A percentile compares a stretch with the other conserved stretches of the same genome.
Evolutionary conservation across 2,797 vertebrate genomes (phyloP).

Genomic region (Molossus molossus): DNA sequence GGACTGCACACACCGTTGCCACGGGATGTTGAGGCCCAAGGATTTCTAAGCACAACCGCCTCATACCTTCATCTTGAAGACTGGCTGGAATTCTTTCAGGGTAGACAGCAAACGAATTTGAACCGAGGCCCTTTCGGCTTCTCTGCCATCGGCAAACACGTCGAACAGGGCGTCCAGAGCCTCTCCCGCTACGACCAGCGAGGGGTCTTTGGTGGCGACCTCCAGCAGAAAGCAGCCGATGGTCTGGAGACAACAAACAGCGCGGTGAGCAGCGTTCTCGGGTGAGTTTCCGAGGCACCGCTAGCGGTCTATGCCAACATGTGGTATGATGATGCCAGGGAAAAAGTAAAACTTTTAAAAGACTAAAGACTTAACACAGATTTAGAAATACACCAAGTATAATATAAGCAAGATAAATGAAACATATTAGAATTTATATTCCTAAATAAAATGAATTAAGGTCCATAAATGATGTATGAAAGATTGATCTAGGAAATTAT

Average conservation of each 20-base stretch:
- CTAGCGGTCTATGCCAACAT: background rate
- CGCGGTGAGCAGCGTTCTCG: background rate
- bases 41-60: accelerated
- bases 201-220: slow-evolving; percentile 93
- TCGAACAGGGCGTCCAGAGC: slow-evolving; percentile 98
- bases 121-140: slow-evolving; percentile 94
- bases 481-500: slow-evolving; percentile 36
- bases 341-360: slow-evolving; percentile 33
- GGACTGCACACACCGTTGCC: background rate
- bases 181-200: slow-evolving; percentile 96
- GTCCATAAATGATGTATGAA: background rate
- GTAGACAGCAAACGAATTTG: slow-evolving; percentile 93
- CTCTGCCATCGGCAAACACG: slow-evolving; percentile 97
- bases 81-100: slow-evolving; percentile 95
- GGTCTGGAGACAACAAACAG: slow-evolving; percentile 90
- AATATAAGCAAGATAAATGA: background rate
- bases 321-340: slow-evolving; percentile 3
- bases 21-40: background rate
- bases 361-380: background rate
- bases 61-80: slow-evolving; percentile 96
- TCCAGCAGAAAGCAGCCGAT: slow-evolving; percentile 96
- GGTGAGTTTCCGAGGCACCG: background rate
- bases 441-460: slow-evolving; percentile 51
- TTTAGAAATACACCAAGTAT: background rate
- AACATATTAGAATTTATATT: background rate